Conservation (phyloP, 1,140 invertebrate species). For the Sitodiplosis mosellana region DNA sequence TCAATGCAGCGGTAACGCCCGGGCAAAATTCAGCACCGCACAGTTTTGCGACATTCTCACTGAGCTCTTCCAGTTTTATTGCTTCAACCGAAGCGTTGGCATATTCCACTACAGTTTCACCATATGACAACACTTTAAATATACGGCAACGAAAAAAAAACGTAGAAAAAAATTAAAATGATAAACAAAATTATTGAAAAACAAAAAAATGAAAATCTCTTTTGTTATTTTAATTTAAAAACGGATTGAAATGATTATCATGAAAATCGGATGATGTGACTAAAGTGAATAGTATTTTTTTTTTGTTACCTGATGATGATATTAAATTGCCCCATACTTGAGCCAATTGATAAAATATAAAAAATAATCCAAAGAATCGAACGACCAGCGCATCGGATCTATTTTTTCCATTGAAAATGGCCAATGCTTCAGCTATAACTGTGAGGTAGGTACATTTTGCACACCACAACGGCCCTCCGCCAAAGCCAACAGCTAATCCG, state of each 20-base stretch:
- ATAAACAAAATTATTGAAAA: slow-evolving; percentile 18
- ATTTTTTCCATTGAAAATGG: slow-evolving; percentile 35
- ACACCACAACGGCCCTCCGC: slow-evolving; percentile 85
- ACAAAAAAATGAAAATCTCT: background rate
- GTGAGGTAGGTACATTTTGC: slow-evolving; percentile 91
- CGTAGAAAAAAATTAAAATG: background rate
- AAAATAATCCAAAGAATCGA: slow-evolving; percentile 94
- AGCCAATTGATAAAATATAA: slow-evolving; percentile 84
- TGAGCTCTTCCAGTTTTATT: background rate
- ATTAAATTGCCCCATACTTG: slow-evolving; percentile 87
- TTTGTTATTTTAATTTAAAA: too few species aligned
- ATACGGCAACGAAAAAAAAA: too few species aligned
- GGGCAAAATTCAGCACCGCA: slow-evolving; percentile 66
- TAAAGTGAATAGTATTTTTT: too few species aligned
- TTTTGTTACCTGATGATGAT: slow-evolving; percentile 55
- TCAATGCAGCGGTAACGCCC: slow-evolving; percentile 27
- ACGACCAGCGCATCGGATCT: slow-evolving; percentile 67
- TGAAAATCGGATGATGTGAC: too few species aligned
- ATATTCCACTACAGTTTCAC: background rate
- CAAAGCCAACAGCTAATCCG: slow-evolving; percentile 65
- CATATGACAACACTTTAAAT: slow-evolving; percentile 11
- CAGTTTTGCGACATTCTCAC: slow-evolving; percentile 24
- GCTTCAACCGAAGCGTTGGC: too few species aligned
- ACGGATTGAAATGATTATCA: too few species aligned
- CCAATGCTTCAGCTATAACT: slow-evolving; percentile 68